A percentile compares a stretch with the other conserved stretches of the same genome.
Evolutionary conservation across 2,113 vertebrate species (phyloP).

Genomic region (Hippopotamus amphibius): DNA sequence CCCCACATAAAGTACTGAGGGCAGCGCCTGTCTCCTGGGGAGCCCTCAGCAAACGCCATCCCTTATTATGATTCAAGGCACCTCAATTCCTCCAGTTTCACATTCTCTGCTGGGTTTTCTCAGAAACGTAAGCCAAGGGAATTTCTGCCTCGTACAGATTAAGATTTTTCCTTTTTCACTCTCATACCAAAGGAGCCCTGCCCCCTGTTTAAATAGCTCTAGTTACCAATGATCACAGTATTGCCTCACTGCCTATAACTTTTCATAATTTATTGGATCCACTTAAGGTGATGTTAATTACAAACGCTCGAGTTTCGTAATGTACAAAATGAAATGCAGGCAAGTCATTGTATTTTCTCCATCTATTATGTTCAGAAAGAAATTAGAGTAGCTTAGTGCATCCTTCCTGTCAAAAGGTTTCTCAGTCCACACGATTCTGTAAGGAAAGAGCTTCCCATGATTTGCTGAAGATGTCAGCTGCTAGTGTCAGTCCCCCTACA

Average conservation of each 20-base stretch:
- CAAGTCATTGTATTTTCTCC: conserved; percentile 35
- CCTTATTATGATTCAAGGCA: not conserved
- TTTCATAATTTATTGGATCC: conserved; percentile 42
- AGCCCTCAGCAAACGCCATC: not conserved
- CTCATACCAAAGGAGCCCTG: not conserved
- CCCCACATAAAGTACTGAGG: not conserved
- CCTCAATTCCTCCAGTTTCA: not conserved
- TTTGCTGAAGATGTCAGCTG: not conserved
- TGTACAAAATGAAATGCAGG: conserved; percentile 7
- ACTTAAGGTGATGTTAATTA: conserved; percentile 46
- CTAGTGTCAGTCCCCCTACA: no score
- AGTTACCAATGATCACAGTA: not conserved
- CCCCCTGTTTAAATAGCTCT: not conserved
- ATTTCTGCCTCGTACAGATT: not conserved
- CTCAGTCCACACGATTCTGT: not conserved
- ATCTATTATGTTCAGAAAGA: not conserved
- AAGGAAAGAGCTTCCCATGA: not conserved
- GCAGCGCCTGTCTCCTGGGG: rapidly evolving
- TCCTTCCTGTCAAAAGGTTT: not conserved
- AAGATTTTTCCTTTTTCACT: not conserved
- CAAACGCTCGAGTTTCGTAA: conserved; percentile 31
- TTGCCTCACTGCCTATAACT: not conserved
- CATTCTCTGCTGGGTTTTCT: not conserved
- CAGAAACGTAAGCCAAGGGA: not conserved
- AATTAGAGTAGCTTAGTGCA: not conserved